A percentile compares a stretch with the other conserved stretches of the same genome.
Evolutionary conservation across 2,113 vertebrate genomes (phyloP).

Genomic region (Urocynchramus pylzowi): DNA sequence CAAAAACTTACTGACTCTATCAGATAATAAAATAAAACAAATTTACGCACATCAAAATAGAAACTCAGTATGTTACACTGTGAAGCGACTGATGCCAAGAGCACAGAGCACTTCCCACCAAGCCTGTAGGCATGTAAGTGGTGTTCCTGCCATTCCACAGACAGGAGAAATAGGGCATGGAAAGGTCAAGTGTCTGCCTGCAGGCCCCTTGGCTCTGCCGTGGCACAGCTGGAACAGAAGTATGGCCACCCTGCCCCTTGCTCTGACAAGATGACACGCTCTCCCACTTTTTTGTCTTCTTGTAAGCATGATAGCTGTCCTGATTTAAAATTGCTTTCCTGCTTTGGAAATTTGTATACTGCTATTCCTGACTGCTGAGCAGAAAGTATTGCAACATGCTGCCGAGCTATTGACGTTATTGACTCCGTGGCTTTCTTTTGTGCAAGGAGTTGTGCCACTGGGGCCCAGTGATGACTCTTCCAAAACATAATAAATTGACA

Average conservation of each 20-base stretch:
- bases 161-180: not conserved
- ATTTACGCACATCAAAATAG: not conserved
- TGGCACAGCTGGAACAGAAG: not conserved
- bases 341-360: not conserved
- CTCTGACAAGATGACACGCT: not conserved
- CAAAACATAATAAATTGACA: not conserved
- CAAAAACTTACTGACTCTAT: not conserved
- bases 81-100: not conserved
- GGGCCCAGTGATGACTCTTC: not conserved
- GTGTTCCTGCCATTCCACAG: not conserved
- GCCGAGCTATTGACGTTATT: not conserved
- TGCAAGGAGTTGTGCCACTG: not conserved
- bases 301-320: not conserved
- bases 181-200: slow-evolving; percentile 53
- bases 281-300: not conserved
- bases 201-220: not conserved
- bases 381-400: not conserved
- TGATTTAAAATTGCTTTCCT: not conserved
- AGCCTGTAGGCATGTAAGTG: slow-evolving; percentile 2
- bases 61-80: not conserved
- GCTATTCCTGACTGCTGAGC: not conserved
- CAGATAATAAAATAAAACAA: not conserved
- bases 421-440: not conserved
- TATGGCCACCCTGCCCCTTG: not conserved
- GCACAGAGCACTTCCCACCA: not conserved